Evolutionary conservation across 2,888 invertebrate genomes (phyloP).

Genomic region (Alloplasta piceator): DNA sequence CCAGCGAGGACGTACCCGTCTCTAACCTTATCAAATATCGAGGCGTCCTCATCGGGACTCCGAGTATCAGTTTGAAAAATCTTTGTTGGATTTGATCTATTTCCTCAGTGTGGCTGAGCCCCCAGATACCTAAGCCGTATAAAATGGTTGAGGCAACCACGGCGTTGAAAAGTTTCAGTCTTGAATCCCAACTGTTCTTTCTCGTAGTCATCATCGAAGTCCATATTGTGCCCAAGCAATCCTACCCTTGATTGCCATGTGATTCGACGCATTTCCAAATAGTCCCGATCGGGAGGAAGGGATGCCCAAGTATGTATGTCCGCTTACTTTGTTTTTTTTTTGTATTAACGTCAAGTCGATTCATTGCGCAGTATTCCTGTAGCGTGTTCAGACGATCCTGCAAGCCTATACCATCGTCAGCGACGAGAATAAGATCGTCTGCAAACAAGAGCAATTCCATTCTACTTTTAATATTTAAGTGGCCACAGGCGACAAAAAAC

Average conservation of each 20-base stretch:
- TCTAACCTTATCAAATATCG: conserved; percentile 27
- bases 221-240: conserved; percentile 26
- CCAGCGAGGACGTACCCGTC: conserved; percentile 9
- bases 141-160: conserved; percentile 11
- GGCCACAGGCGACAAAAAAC: conserved; percentile 1
- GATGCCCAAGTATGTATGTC: conserved; percentile 14
- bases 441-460: conserved; percentile 33
- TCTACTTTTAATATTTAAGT: conserved; percentile 4
- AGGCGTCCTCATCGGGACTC: conserved; percentile 7
- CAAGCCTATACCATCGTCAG: conserved; percentile 5
- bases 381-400: conserved; percentile 32
- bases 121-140: conserved; percentile 30
- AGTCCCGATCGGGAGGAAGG: conserved; percentile 21
- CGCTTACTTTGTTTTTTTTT: background rate
- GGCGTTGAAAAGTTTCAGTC: background rate
- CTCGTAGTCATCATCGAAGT: background rate
- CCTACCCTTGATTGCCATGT: conserved; percentile 6
- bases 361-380: background rate
- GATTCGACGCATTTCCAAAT: background rate
- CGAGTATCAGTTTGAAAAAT: conserved; percentile 21
- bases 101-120: conserved; percentile 24
- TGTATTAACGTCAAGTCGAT: conserved; percentile 23
- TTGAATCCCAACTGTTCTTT: conserved; percentile 3
- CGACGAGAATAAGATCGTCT: conserved; percentile 32
- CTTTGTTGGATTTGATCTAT: conserved; percentile 16